A percentile compares a stretch with the other conserved stretches of the same genome.
Evolutionary conservation across 2,797 vertebrate species (phyloP).

Genomic region (Glossophaga mutica): DNA sequence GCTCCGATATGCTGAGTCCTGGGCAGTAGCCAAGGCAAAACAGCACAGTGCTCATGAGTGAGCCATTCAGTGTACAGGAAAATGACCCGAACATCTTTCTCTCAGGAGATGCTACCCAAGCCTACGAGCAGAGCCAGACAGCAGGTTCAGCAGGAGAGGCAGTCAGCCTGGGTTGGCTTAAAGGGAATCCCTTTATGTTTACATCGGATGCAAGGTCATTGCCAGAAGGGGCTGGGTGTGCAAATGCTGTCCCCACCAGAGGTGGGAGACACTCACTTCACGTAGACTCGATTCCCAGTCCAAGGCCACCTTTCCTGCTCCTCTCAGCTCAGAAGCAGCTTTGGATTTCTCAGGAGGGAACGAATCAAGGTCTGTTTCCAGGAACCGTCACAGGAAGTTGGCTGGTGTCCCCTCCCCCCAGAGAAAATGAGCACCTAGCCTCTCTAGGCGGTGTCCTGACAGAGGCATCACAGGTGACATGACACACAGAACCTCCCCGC

Average conservation of each 20-base stretch:
- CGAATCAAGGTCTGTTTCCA: neutral
- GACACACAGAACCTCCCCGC: neutral
- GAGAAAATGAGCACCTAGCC: neutral
- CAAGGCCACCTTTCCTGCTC: neutral
- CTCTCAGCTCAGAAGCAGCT: neutral
- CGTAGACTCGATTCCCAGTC: neutral
- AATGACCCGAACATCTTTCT: neutral
- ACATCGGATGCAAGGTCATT: neutral
- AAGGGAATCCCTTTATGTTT: neutral
- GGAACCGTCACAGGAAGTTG: neutral
- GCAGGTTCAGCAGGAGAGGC: neutral
- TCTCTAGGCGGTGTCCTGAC: neutral
- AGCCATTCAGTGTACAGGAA: neutral
- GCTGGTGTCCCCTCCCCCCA: neutral
- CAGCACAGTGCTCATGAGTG: neutral
- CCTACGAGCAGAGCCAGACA: neutral
- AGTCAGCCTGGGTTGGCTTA: neutral
- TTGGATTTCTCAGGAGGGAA: neutral
- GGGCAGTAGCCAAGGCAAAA: neutral
- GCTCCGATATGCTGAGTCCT: neutral
- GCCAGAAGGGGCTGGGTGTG: neutral
- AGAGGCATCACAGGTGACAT: neutral
- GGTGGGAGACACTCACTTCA: neutral
- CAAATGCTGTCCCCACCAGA: neutral
- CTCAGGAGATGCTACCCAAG: neutral